Evolutionary conservation across 1,140 invertebrate genomes (phyloP), one percentile per base, ranked within the genome.

Genomic region (Eciton burchellii): DNA sequence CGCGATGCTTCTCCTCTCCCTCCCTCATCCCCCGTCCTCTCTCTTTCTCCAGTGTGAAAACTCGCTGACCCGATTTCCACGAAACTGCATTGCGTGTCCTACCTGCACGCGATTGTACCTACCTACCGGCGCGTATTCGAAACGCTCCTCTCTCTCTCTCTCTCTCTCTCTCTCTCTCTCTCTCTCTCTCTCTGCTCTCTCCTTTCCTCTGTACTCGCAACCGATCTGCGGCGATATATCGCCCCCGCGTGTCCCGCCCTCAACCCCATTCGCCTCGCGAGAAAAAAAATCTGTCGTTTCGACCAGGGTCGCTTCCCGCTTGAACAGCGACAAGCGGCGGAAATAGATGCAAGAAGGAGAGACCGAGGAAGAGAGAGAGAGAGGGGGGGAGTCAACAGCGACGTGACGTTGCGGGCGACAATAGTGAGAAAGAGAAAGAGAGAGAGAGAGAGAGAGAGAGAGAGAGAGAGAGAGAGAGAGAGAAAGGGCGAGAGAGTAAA

Each of bases 41-140:
- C 54, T 14, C 77, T 83, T 68, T 62, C 74, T 81, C 81, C 74
- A 79, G 49, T 87, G 84, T 85, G 83, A 88, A 91, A 91, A 91
- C 73, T 90, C 86, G 82, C 87, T 91, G 90, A 91, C 87, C 91
- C 79, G 90, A 91, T 92, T 91, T 90, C 83, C 63, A 66, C 45
- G 71, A 86, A 89, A 84, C 90, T 91, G 87, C 86, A 90, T 86
- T 90, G 84, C 87, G 89, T 88, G 85, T 90, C 84, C 87, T 91
- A 89, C 85, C 85, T 87, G 86, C 43, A 87, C 82, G 76, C 85
- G 71, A 71, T 84, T 82, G 71, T 84, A 89, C 84, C 84, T 86
- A 84, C 82, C 59, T 85, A 83, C 74, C 35, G 65, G 29, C 19
- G 45, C 73, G 86, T 84, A 88, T 91, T 85, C 86, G 73, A 86